These are phyloP conservation scores for Odocoileus hemionus DNA, from an alignment of 2,113 vertebrate species.

Conservation along the genomic window DNA sequence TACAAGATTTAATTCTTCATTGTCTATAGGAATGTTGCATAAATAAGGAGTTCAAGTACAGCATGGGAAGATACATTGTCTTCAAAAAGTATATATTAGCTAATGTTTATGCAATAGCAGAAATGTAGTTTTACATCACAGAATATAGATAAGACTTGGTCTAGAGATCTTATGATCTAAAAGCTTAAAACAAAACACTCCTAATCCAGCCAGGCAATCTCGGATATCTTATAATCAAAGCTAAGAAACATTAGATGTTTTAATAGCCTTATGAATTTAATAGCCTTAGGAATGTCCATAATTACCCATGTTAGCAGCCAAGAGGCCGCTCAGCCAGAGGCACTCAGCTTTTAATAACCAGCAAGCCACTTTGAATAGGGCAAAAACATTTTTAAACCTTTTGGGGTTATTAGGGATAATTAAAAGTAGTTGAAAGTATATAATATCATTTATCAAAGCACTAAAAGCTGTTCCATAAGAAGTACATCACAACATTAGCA, in stretches of 20 bases:
- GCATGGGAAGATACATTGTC: neutral
- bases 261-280: constrained; percentile 69
- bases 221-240: constrained; percentile 64
- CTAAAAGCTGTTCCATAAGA: constrained; percentile 59
- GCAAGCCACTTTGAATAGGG: constrained; percentile 55
- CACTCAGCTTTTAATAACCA: constrained; percentile 70
- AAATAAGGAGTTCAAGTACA: constrained; percentile 6
- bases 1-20: constrained; percentile 8
- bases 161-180: constrained; percentile 56
- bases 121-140: constrained; percentile 41
- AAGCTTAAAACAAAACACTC: constrained; percentile 53
- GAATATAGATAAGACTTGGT: constrained; percentile 51
- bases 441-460: constrained; percentile 71
- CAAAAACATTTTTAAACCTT: constrained; percentile 67
- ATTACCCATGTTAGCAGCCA: constrained; percentile 68
- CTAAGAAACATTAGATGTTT: constrained; percentile 70
- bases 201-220: constrained; percentile 50
- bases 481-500: constrained; percentile 43
- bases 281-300: constrained; percentile 67
- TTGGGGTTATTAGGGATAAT: constrained; percentile 70
- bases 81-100: constrained; percentile 27
- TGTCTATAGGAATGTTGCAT: neutral
- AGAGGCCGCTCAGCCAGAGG: constrained; percentile 69
- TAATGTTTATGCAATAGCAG: constrained; percentile 29
- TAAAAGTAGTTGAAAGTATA: constrained; percentile 70